These are phyloP conservation scores for Aegypius monachus DNA, from an alignment of 2,113 vertebrate species.

Conservation along the genomic window DNA sequence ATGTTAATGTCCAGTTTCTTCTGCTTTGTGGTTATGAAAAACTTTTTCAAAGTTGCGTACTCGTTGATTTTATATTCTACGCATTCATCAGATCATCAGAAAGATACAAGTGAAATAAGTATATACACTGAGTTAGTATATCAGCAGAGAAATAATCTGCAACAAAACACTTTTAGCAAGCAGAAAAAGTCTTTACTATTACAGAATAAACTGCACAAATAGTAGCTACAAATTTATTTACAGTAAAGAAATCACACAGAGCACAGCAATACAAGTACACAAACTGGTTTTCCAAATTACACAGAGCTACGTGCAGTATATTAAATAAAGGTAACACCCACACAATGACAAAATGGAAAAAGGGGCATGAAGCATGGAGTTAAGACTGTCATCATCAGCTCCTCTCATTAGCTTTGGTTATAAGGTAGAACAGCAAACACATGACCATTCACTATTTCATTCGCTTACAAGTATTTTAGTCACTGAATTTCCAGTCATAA, in stretches of 20 bases:
- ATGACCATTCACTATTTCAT: neutral
- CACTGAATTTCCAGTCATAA: neutral
- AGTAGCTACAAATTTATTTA: neutral
- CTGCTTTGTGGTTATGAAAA: neutral
- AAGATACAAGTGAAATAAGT: neutral
- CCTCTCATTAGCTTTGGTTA: neutral
- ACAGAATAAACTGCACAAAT: neutral
- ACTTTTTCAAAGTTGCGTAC: accelerated
- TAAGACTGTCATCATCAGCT: slow-evolving; percentile 2
- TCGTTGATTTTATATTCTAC: accelerated
- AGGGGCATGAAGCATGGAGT: neutral
- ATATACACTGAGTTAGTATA: neutral
- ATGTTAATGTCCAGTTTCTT: neutral
- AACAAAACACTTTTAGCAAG: neutral
- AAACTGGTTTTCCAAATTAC: neutral
- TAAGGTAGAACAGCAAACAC: neutral
- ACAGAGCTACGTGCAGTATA: neutral
- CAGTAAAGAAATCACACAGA: neutral
- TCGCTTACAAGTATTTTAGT: neutral
- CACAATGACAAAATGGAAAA: slow-evolving; percentile 17
- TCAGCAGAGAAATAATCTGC: neutral
- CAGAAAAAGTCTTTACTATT: neutral
- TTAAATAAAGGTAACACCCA: neutral
- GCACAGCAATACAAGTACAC: neutral
- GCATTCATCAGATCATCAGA: neutral